Conservation (phyloP, 2,888 invertebrate species). For the Agriopis aurantiaria region DNA sequence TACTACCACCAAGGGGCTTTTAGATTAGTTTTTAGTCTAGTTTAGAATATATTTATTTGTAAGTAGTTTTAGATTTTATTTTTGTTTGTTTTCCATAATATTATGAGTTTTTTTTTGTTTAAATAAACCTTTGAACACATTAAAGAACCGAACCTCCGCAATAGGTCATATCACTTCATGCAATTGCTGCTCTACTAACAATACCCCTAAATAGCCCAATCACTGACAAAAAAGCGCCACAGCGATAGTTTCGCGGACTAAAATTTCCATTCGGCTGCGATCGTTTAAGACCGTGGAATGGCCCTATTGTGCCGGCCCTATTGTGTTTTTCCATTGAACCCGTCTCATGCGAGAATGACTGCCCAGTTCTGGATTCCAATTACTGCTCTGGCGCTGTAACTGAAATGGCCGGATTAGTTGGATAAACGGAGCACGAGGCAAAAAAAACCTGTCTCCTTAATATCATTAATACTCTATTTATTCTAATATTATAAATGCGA, state of each 20-base stretch:
- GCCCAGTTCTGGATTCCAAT: constrained; percentile 72
- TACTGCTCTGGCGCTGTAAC: constrained; percentile 71
- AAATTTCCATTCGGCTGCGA: constrained; percentile 80
- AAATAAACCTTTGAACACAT: neutral
- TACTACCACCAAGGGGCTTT: too few species aligned
- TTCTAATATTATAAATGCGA: too few species aligned
- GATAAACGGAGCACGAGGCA: neutral
- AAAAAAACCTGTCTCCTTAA: neutral
- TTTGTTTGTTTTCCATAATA: too few species aligned
- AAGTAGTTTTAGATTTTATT: too few species aligned
- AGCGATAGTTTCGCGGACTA: constrained; percentile 68
- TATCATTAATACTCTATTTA: too few species aligned
- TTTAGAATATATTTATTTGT: too few species aligned
- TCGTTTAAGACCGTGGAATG: constrained; percentile 79
- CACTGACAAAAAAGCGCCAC: constrained; percentile 56
- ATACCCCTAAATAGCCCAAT: constrained; percentile 42
- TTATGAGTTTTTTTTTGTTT: too few species aligned
- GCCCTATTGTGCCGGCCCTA: constrained; percentile 72
- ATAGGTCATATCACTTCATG: constrained; percentile 6
- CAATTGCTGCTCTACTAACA: constrained; percentile 27
- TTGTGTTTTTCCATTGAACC: constrained; percentile 83
- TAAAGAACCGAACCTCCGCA: too few species aligned
- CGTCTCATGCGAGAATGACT: constrained; percentile 69
- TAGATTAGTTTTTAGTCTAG: too few species aligned
- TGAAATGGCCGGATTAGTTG: constrained; percentile 62